These are phyloP conservation scores for Penelope pileata DNA, from an alignment of 2,113 vertebrate genomes.

Conservation along the genomic window DNA sequence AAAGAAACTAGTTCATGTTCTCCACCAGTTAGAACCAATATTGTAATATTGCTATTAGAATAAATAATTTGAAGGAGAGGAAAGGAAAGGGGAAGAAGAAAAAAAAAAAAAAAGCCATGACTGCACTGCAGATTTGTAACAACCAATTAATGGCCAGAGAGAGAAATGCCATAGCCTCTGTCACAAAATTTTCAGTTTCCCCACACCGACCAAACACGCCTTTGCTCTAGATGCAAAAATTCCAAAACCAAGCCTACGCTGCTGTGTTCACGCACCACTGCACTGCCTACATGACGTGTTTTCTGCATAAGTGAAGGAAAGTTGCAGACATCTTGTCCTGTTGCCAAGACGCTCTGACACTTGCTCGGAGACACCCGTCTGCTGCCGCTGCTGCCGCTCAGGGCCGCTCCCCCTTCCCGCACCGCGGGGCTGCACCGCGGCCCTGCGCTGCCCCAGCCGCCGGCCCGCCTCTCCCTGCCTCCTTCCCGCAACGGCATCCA, in stretches of 20 bases:
- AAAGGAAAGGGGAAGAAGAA: not conserved
- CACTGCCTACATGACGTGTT: constrained; percentile 54
- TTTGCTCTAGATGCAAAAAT: constrained; percentile 43
- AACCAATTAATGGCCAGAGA: constrained; percentile 76
- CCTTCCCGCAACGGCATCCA: not conserved
- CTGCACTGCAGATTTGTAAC: constrained; percentile 75
- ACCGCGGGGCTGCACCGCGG: not conserved
- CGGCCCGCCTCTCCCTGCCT: not conserved
- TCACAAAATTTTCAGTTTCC: constrained; percentile 45
- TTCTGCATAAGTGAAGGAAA: constrained; percentile 54
- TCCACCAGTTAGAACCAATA: constrained; percentile 73
- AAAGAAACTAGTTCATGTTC: constrained; percentile 80
- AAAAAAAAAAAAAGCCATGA: constrained; percentile 15
- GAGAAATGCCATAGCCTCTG: constrained; percentile 61
- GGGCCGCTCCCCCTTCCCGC: not conserved
- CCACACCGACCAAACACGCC: constrained; percentile 10
- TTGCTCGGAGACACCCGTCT: constrained; percentile 7
- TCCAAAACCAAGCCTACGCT: constrained; percentile 32
- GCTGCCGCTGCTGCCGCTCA: not conserved
- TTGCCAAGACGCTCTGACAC: constrained; percentile 67
- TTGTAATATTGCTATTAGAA: constrained; percentile 74
- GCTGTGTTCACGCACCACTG: constrained; percentile 49
- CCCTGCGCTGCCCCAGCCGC: not conserved
- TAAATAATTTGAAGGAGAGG: constrained; percentile 65
- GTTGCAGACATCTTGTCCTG: constrained; percentile 53